Percentiles rank a stretch among this genome's conserved stretches.
These are phyloP conservation scores for Tolypeutes matacus DNA, from an alignment of 2,797 vertebrate species.

Conservation along the genomic window DNA sequence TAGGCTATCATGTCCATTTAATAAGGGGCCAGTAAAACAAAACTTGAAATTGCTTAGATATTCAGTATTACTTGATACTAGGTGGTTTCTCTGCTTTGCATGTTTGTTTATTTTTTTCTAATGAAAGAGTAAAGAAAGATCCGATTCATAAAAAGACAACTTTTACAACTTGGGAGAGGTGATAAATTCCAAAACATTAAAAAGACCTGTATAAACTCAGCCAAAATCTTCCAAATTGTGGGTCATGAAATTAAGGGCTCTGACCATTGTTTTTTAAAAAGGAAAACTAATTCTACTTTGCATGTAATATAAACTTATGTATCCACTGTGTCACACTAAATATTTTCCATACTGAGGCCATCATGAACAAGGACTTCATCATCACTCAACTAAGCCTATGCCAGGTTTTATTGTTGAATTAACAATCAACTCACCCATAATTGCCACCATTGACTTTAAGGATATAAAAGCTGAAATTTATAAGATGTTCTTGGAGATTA, in stretches of 20 bases:
- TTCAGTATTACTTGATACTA: background rate
- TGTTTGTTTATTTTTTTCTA: background rate
- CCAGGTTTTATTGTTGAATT: background rate
- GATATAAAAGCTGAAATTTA: background rate
- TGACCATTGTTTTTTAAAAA: slow-evolving; percentile 4
- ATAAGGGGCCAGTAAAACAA: background rate
- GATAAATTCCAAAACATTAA: background rate
- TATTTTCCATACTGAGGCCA: background rate
- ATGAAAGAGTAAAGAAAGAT: background rate
- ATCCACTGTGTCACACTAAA: background rate
- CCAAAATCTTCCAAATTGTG: background rate
- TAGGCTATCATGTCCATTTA: background rate
- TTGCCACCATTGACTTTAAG: background rate
- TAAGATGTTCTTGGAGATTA: background rate
- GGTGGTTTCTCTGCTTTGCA: background rate
- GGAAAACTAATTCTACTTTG: background rate
- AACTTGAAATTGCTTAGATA: background rate
- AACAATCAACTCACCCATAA: background rate
- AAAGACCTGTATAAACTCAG: background rate
- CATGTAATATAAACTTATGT: background rate
- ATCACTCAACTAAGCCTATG: background rate
- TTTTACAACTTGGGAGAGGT: background rate
- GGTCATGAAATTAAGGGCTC: background rate
- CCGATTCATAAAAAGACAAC: background rate
- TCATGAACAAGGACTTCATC: background rate